Conservation (phyloP, 1,140 invertebrate genomes). For the Idris sp. region DNA sequence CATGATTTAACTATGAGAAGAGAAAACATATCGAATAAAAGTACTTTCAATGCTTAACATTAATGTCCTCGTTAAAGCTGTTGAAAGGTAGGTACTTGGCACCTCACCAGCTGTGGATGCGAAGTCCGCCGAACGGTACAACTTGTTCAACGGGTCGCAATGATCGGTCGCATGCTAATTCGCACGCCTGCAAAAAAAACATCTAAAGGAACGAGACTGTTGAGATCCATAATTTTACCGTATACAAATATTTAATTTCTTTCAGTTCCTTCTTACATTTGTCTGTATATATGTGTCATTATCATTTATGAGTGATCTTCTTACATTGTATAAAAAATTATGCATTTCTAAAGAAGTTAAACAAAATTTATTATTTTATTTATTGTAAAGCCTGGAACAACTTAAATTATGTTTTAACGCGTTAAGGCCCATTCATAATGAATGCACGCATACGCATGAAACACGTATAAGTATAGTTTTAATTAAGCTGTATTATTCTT, state of each 20-base stretch:
- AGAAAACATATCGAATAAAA: constrained; percentile 50
- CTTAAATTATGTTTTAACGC: too few species aligned
- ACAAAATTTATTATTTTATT: too few species aligned
- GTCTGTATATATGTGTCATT: too few species aligned
- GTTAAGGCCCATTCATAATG: too few species aligned
- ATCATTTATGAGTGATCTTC: too few species aligned
- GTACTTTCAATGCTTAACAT: constrained; percentile 62
- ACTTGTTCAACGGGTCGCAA: constrained; percentile 65
- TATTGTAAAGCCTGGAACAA: too few species aligned
- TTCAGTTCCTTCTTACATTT: constrained; percentile 40
- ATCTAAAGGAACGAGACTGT: constrained; percentile 38
- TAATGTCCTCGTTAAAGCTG: constrained; percentile 65
- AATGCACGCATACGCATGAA: too few species aligned
- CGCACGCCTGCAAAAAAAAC: constrained; percentile 53
- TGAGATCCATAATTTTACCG: constrained; percentile 38
- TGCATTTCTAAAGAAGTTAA: too few species aligned
- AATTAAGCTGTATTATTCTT: too few species aligned
- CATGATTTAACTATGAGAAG: constrained; percentile 26
- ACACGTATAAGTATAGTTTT: too few species aligned
- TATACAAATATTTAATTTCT: constrained; percentile 56
- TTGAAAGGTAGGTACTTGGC: constrained; percentile 65
- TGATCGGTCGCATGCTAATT: constrained; percentile 65
- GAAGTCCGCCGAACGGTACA: constrained; percentile 61
- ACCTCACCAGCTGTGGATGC: constrained; percentile 57
- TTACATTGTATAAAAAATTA: too few species aligned